Conservation (phyloP, 1,140 invertebrate genomes). For the Caenorhabditis tropicalis region DNA sequence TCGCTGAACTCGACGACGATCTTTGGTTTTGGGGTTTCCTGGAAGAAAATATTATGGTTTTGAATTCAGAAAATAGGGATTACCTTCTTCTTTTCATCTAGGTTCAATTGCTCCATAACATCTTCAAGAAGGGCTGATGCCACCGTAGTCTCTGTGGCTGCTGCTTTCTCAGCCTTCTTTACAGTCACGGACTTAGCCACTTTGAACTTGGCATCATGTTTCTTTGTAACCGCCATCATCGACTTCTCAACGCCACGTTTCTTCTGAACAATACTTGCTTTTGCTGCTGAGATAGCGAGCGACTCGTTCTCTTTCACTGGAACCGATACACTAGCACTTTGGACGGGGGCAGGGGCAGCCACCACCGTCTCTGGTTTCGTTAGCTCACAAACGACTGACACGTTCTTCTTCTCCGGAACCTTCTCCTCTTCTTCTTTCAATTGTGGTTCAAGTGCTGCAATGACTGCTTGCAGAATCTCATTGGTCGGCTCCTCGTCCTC, state of each 20-base stretch:
- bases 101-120: not conserved
- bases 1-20: not conserved
- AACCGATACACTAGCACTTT: not conserved
- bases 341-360: not conserved
- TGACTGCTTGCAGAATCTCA: too few relatives aligned
- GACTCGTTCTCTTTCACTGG: conserved; percentile 6
- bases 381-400: not conserved
- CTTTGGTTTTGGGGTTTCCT: not conserved
- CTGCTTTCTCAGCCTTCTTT: not conserved
- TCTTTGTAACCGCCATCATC: conserved; percentile 2
- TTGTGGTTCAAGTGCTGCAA: too few relatives aligned
- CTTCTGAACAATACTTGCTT: not conserved
- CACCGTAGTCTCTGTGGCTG: not conserved
- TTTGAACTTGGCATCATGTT: conserved; percentile 19
- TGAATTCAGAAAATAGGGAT: too few relatives aligned
- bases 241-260: not conserved
- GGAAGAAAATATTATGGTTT: not conserved
- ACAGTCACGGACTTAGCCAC: conserved; percentile 12
- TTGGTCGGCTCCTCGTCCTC: too few relatives aligned
- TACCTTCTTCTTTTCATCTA: not conserved
- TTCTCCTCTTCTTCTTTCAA: not conserved
- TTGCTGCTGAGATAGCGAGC: conserved; percentile 4
- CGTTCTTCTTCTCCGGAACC: not conserved
- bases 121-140: not conserved
- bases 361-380: conserved; percentile 24